These are phyloP conservation scores for Steatornis caripensis DNA, from an alignment of 2,113 vertebrate species.

Conservation along the genomic window DNA sequence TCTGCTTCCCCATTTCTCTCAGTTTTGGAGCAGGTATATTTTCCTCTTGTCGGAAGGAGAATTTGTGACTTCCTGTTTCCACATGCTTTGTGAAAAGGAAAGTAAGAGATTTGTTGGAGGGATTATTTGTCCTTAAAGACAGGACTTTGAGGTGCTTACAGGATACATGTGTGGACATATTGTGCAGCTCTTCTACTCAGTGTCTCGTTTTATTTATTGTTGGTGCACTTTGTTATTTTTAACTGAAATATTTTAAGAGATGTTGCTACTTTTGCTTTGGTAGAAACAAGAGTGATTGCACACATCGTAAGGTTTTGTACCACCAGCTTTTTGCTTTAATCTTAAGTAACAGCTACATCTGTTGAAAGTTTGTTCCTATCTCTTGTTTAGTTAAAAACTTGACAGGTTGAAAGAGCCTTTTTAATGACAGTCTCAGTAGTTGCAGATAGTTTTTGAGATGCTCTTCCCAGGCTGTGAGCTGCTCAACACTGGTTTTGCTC, in stretches of 20 bases:
- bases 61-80: background rate
- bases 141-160: background rate
- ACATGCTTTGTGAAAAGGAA: background rate
- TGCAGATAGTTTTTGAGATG: background rate
- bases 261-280: background rate
- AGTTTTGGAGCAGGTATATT: background rate
- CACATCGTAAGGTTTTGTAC: background rate
- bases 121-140: background rate
- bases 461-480: background rate
- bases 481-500: background rate
- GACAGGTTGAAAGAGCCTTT: conserved; percentile 12
- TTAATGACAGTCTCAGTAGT: background rate
- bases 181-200: background rate
- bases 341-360: conserved; percentile 60
- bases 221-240: background rate
- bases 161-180: background rate
- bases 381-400: background rate
- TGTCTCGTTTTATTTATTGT: background rate
- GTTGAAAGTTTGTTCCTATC: conserved; percentile 38
- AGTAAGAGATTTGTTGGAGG: background rate
- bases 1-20: background rate
- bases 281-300: conserved; percentile 9
- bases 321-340: conserved; percentile 21
- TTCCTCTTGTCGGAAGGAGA: background rate
- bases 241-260: background rate